Evolutionary conservation across 2,113 vertebrate species (phyloP), one percentile per base, ranked within the genome.

Genomic region (Mastomys coucha): DNA sequence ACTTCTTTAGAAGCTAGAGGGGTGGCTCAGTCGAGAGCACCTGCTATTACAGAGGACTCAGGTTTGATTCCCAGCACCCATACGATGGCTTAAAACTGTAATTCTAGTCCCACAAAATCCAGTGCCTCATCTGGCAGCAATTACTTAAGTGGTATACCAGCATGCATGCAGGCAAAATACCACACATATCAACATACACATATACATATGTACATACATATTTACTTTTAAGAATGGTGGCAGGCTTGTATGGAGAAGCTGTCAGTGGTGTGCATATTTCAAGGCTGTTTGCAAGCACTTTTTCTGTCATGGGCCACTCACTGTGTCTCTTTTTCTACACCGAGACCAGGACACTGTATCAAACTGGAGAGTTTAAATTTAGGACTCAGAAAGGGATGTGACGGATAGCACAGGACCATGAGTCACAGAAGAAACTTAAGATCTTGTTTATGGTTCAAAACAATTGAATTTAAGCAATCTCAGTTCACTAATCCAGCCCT

Each of bases 241-340:
- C 78, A 92, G 26, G 45, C 80, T 91, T 49, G 11, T 92, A 39
- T 91, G 81, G 70, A 85, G 60, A 84, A 56, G n/a, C 31, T 89
- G 31, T 91, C 73, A 36, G 51, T 45, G 33, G 60, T 70, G 24
- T 81, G 33, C 86, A 19, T 85, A 96, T 49, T 56, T 87, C 20
- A 60, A 45, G 26, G 14, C 70, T 81, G 60, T 93, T 93, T 84
- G 84, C n/a, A 88, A 31, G 33, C 12, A 11, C 7, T 10, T 85
- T 85, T 45, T 24, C 72, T 72, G 13, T 22, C 2, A 7, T 8
- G 28, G 22, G 42, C 53, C 85, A 22, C 80, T 85, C 75, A 49
- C 31, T 81, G 49, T 2, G 2, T 56, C 53, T 6, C 11, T 53
- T 1, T 67, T 76, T 81, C 28, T 45, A 5, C 45, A 42, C 58